Conservation (phyloP, 2,797 vertebrate genomes). For the Falco biarmicus region DNA sequence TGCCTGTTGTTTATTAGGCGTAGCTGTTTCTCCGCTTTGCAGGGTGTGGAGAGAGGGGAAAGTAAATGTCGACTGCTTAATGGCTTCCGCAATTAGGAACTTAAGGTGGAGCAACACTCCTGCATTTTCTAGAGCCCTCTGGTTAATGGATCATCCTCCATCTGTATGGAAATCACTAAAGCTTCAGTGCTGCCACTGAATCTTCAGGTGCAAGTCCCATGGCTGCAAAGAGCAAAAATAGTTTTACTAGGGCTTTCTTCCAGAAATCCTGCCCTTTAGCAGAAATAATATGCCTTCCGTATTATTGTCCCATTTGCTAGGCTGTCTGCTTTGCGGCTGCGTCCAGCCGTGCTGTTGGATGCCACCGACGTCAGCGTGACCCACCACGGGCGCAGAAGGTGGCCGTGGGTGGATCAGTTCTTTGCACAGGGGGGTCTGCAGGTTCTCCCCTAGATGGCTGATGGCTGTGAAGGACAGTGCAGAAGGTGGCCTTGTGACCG, state of each 20-base stretch:
- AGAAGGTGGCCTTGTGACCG: background rate
- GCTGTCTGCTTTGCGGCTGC: background rate
- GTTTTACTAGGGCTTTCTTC: background rate
- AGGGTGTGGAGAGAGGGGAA: background rate
- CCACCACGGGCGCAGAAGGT: accelerated
- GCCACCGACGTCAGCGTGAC: accelerated
- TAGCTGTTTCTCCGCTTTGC: background rate
- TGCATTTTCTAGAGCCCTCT: background rate
- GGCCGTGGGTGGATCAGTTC: accelerated
- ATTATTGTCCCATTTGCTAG: background rate
- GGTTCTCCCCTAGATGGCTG: background rate
- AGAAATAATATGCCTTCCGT: background rate
- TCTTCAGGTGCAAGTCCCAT: background rate
- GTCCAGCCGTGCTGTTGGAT: background rate
- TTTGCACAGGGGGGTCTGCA: background rate
- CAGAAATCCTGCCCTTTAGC: background rate
- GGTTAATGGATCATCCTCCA: background rate
- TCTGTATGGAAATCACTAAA: accelerated
- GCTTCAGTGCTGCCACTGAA: background rate
- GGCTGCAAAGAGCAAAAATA: background rate
- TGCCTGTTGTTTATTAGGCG: background rate
- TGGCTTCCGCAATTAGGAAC: background rate
- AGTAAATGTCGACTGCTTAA: background rate
- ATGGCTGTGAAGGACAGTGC: background rate
- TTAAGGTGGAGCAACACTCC: background rate